Conservation (phyloP, 2,888 invertebrate genomes). For the Pyrocoelia pectoralis region DNA sequence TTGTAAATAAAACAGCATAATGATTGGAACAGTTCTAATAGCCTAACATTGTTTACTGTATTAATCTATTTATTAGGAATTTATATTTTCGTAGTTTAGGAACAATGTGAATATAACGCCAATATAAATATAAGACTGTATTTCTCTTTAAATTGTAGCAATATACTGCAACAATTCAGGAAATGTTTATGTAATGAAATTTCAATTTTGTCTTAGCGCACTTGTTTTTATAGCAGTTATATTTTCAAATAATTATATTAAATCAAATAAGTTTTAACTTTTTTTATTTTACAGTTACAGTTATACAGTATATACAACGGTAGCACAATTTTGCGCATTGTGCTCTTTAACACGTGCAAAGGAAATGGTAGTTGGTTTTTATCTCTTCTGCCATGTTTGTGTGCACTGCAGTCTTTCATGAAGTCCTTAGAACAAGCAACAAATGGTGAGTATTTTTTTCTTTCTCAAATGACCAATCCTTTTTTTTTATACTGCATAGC, state of each 20-base stretch:
- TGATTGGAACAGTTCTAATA: background rate
- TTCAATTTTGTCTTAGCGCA: background rate
- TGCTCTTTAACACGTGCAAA: too few species aligned
- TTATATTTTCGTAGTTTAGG: background rate
- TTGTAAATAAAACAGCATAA: background rate
- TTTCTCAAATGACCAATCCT: too few species aligned
- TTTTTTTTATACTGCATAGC: too few species aligned
- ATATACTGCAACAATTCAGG: background rate
- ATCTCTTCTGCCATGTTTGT: too few species aligned
- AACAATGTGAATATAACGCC: background rate
- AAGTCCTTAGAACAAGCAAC: too few species aligned
- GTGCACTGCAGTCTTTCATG: too few species aligned
- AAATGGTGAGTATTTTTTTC: too few species aligned
- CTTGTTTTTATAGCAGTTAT: constrained; percentile 1
- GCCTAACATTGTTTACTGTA: background rate
- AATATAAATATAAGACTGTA: constrained; percentile 12
- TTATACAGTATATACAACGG: too few species aligned
- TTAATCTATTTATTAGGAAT: background rate
- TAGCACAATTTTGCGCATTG: too few species aligned
- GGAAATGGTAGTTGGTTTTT: too few species aligned
- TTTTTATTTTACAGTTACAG: too few species aligned
- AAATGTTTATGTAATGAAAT: background rate
- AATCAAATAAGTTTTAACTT: background rate
- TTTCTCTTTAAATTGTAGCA: background rate
- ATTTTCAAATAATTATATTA: background rate